Conservation (phyloP, 1,140 invertebrate species). For the Manduca sexta region DNA sequence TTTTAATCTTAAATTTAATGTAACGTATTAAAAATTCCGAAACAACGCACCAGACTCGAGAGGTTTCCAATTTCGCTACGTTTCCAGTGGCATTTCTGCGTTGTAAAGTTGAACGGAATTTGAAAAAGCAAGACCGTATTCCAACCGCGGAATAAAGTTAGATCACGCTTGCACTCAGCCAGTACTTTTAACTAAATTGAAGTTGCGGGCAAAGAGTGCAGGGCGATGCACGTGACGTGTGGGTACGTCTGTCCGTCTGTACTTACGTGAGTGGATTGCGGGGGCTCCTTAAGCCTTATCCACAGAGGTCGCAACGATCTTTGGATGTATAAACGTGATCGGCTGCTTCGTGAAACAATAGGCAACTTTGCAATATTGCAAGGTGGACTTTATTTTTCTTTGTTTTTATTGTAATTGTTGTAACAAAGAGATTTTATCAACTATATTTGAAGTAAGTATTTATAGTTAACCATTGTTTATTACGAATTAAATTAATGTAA, state of each 20-base stretch:
- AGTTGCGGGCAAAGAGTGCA: conserved; percentile 47
- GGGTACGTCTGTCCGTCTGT: conserved; percentile 43
- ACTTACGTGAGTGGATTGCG: conserved; percentile 54
- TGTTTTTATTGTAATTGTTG: too few relatives aligned
- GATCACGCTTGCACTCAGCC: conserved; percentile 47
- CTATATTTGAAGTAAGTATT: too few relatives aligned
- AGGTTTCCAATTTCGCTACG: conserved; percentile 11
- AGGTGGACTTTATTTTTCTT: too few relatives aligned
- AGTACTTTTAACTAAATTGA: conserved; percentile 67
- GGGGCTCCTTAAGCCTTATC: conserved; percentile 21
- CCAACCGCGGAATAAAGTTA: conserved; percentile 31
- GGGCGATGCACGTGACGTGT: conserved; percentile 47
- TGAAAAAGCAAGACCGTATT: conserved; percentile 38
- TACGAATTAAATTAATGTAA: too few relatives aligned
- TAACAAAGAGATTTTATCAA: too few relatives aligned
- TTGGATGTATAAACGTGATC: too few relatives aligned
- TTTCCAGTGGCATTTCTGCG: conserved; percentile 31
- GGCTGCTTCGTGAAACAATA: too few relatives aligned
- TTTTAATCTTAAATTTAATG: too few relatives aligned
- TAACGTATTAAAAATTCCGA: too few relatives aligned
- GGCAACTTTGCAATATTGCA: too few relatives aligned
- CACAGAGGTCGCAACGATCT: neutral
- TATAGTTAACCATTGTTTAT: too few relatives aligned
- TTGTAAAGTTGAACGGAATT: conserved; percentile 6
- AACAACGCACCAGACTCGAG: neutral